A percentile compares a stretch with the other conserved stretches of the same genome.
Conservation (phyloP, 2,113 vertebrate species). For the Taurulus bubalis region DNA sequence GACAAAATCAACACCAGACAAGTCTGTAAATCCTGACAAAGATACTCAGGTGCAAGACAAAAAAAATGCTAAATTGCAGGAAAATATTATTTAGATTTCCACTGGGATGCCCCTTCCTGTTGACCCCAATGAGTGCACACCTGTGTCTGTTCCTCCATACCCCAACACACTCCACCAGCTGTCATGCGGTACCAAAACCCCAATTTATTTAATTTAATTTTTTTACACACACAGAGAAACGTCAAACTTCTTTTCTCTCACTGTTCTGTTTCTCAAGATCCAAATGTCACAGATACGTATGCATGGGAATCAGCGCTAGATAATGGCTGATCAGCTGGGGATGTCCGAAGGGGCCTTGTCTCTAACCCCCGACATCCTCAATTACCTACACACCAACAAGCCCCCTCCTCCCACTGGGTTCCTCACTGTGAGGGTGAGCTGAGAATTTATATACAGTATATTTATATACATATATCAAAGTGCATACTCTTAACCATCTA, state of each 20-base stretch:
- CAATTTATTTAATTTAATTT: too few species aligned
- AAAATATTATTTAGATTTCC: neutral
- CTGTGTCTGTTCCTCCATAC: neutral
- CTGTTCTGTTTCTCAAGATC: slow-evolving; percentile 25
- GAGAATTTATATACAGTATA: neutral
- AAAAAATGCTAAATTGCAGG: too few species aligned
- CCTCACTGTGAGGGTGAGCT: slow-evolving; percentile 26
- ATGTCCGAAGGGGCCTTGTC: slow-evolving; percentile 40
- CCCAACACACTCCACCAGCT: too few species aligned
- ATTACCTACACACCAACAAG: slow-evolving; percentile 55
- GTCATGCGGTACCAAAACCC: slow-evolving; percentile 17
- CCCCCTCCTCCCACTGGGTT: slow-evolving; percentile 15
- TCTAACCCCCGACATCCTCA: slow-evolving; percentile 53
- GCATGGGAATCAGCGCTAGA: slow-evolving; percentile 63
- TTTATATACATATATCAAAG: too few species aligned
- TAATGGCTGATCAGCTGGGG: slow-evolving; percentile 66
- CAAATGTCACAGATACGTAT: slow-evolving; percentile 61
- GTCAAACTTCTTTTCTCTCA: too few species aligned
- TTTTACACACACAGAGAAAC: neutral
- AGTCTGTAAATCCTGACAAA: neutral
- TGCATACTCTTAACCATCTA: neutral
- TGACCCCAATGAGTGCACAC: slow-evolving; percentile 7
- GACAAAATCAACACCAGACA: neutral
- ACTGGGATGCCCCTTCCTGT: neutral
- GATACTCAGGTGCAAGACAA: neutral